These are phyloP conservation scores for Norana najaformis DNA, from an alignment of 2,888 invertebrate genomes.

Conservation along the genomic window DNA sequence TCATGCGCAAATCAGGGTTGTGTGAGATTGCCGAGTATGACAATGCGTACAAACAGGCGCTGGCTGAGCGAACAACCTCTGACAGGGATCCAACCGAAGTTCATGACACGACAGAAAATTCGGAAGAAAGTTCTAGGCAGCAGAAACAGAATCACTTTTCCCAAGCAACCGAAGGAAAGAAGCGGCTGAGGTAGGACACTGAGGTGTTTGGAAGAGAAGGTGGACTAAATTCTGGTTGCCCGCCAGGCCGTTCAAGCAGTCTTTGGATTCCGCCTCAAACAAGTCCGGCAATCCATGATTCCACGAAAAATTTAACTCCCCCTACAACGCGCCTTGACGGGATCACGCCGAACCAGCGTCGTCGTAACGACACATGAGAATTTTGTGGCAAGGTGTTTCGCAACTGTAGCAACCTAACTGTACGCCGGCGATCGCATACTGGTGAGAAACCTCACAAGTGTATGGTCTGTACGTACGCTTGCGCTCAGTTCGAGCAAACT, in stretches of 20 bases:
- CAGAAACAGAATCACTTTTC: not conserved
- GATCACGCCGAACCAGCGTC: slow-evolving; percentile 22
- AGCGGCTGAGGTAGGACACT: not conserved
- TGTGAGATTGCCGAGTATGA: slow-evolving; percentile 18
- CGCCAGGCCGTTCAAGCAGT: not conserved
- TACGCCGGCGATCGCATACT: slow-evolving; percentile 63
- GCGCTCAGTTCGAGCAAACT: slow-evolving; percentile 99
- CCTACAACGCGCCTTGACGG: not conserved
- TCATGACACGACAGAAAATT: not conserved
- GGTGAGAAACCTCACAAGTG: slow-evolving; percentile 98
- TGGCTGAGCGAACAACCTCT: not conserved
- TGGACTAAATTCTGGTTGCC: not conserved
- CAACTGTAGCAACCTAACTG: slow-evolving; percentile 74
- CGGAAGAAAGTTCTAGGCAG: not conserved
- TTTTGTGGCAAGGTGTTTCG: slow-evolving; percentile 78
- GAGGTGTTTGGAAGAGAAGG: too few species aligned
- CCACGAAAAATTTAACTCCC: not conserved
- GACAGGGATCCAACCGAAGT: not conserved
- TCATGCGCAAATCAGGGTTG: not conserved
- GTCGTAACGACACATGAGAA: slow-evolving; percentile 64
- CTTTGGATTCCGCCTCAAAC: slow-evolving; percentile 10
- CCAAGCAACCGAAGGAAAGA: not conserved
- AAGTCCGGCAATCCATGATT: not conserved
- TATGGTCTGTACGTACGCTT: slow-evolving; percentile 96
- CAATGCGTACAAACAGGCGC: not conserved